Conservation (phyloP, 2,797 vertebrate genomes). For the Eutrigla gurnardus region DNA sequence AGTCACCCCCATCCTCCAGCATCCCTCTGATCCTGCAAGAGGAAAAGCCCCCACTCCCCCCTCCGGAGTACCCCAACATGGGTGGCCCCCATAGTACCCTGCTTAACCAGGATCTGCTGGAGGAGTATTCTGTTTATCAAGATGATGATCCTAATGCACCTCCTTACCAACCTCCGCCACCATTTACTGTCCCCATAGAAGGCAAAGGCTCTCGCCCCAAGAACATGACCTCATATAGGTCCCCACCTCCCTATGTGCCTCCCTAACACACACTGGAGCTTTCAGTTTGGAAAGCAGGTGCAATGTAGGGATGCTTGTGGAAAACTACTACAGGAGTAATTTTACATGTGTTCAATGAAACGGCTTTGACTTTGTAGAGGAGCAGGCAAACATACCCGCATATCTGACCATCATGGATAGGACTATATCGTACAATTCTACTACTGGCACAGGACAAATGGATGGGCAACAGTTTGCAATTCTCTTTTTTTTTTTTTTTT, state of each 20-base stretch:
- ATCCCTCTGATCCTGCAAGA: constrained; percentile 99
- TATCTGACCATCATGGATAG: constrained; percentile 76
- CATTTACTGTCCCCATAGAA: constrained; percentile 96
- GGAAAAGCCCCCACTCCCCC: constrained; percentile 97
- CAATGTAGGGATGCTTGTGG: constrained; percentile 72
- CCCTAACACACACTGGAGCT: constrained; percentile 88
- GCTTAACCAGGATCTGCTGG: constrained; percentile 94
- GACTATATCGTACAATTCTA: constrained; percentile 67
- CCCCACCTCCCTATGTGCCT: constrained; percentile 97
- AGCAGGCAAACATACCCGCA: constrained; percentile 74
- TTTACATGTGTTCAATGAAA: constrained; percentile 76
- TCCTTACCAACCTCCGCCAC: constrained; percentile 97
- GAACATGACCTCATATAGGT: constrained; percentile 99
- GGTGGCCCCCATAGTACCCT: constrained; percentile 93
- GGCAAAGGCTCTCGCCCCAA: constrained; percentile 98
- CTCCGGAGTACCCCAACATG: constrained; percentile 98
- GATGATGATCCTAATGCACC: constrained; percentile 97
- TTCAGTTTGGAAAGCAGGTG: constrained; percentile 72
- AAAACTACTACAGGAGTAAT: constrained; percentile 71
- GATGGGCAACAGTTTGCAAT: constrained; percentile 66
- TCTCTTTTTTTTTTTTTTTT: constrained; percentile 46
- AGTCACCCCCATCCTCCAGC: constrained; percentile 97
- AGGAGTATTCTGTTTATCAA: constrained; percentile 94
- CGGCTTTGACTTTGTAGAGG: constrained; percentile 79
- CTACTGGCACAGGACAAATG: constrained; percentile 70